Base-by-base conservation (phyloP, 2,888 invertebrate genomes). In the Chouioia cunea region DNA sequence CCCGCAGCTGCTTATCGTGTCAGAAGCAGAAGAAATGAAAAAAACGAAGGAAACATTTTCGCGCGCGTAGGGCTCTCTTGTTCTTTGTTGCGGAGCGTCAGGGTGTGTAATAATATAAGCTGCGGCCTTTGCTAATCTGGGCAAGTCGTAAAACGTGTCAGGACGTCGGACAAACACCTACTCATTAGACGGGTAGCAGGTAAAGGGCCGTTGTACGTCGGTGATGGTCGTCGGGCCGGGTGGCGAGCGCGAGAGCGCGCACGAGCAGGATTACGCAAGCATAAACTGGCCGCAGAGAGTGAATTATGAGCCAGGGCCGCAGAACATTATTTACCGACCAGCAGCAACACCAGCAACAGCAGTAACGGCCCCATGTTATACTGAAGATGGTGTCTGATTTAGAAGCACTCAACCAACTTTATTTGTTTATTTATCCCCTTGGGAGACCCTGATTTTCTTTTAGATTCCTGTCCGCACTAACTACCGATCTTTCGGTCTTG, bases 151-250 rank as follows among this genome's bases (percentile, higher is more conserved):
- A 83, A 83, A 82, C 81, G 83, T 82, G 83, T 82, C 83, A 80
- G 80, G 82, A 81, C 80, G 83, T 83, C 83, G 79, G 81, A 81
- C 81, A 81, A 83, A 83, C 83, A 83, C 83, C 83, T 83, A 83
- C 83, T 83, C 83, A 83, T 83, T 83, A 83, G 83, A 71, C 65
- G 80, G 27, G 4, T 6, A 27, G 78, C 81, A 81, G 82, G 81
- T 82, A 82, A 18, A 53, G 15, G 81, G 78, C 78, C 73, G 77
- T 76, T 66, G 27, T 27, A 6, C 27, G 27, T 27, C 4, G 4
- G 27, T 6, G 27, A 4, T 27, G 27, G 27, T 27, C 27, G 27
- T 27, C 27, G 27, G 57, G 75, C 78, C 77, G 74, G 74, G 75
- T 62, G 73, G 75, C 74, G 6, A 27, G 27, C 27, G 27, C 2